Evolutionary conservation across 2,797 vertebrate genomes (phyloP).

Genomic region (Alexandromys oeconomus): DNA sequence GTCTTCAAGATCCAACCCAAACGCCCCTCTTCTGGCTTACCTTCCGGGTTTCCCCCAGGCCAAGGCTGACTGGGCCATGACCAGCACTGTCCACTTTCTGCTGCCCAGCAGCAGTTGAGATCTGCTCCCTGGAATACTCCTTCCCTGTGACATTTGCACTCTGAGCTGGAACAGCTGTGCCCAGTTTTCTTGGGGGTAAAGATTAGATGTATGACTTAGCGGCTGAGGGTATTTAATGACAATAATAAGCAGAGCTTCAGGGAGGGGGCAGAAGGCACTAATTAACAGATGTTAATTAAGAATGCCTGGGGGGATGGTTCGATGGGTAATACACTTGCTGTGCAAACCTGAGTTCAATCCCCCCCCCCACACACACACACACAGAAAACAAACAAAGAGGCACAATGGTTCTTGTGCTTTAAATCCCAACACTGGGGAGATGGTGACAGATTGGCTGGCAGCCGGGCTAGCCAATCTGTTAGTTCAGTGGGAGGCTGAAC

Average conservation of each 20-base stretch:
- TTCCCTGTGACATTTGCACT: fast-evolving
- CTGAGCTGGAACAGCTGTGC: not conserved
- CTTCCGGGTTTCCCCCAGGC: not conserved
- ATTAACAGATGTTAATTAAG: not conserved
- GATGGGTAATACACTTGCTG: not conserved
- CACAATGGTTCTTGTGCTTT: not conserved
- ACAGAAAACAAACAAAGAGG: not conserved
- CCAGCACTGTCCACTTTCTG: not conserved
- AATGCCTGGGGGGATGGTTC: not conserved
- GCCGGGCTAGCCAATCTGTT: not conserved
- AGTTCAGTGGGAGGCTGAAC: not conserved
- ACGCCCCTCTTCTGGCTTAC: not conserved
- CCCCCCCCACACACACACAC: not conserved
- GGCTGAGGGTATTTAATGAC: not conserved
- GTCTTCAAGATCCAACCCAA: constrained; percentile 31
- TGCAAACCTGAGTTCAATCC: not conserved
- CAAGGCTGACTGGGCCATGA: not conserved
- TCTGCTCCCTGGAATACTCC: not conserved
- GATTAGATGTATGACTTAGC: not conserved
- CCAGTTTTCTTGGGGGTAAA: not conserved
- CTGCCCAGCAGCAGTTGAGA: not conserved
- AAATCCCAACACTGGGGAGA: not conserved
- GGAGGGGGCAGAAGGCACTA: not conserved
- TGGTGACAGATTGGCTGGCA: not conserved
- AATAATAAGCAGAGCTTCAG: not conserved